Base-by-base conservation (phyloP, 2,113 vertebrate species). In the Zapornia atra region DNA sequence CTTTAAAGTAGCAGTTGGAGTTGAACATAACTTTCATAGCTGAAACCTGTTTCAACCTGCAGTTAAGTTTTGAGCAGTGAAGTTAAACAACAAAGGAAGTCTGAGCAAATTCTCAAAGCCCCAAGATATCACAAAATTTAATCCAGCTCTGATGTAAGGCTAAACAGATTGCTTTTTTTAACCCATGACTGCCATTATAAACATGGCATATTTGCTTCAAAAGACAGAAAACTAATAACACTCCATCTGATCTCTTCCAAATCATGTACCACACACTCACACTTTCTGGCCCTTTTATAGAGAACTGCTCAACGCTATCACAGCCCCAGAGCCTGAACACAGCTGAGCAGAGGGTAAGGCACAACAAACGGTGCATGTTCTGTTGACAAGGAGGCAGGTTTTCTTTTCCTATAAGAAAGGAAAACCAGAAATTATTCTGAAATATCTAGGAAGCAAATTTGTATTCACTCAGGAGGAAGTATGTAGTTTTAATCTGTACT, bases 41-140 rank as follows among this genome's bases (percentile, higher is more conserved):
- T 68, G 76, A 68, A 76, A 42, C 91, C 70, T 92, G 83, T 75
- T 86, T 59, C 64, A 53, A 60, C 91, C 48, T 78, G 83, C 48
- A 81, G 17, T 36, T 48, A 28, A 28, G 22, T 36, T 40, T 18
- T 46, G 75, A 89, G 20, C 25, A 54, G 16, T 11, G 46, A 91
- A 75, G 60, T 13, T 75, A 36, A 64, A 86, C 15, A 31, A 20
- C 65, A 70, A 34, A 86, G 36, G 61, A 83, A 76, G 25, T 63
- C 31, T 44, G 34, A 79, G 26, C 36, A 85, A 80, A 86, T 77
- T 65, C 57, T 40, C 59, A 81, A 16, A 15, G 21, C 44, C 40
- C 16, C 33, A 12, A 33, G 28, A 51, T 5, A 38, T 2, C 34
- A 33, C 26, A 44, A 34, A 75, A 38, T 44, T 59, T 44, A 82